Base-by-base conservation (phyloP, 2,113 vertebrate genomes). In the Drymodes brunneopygia region DNA sequence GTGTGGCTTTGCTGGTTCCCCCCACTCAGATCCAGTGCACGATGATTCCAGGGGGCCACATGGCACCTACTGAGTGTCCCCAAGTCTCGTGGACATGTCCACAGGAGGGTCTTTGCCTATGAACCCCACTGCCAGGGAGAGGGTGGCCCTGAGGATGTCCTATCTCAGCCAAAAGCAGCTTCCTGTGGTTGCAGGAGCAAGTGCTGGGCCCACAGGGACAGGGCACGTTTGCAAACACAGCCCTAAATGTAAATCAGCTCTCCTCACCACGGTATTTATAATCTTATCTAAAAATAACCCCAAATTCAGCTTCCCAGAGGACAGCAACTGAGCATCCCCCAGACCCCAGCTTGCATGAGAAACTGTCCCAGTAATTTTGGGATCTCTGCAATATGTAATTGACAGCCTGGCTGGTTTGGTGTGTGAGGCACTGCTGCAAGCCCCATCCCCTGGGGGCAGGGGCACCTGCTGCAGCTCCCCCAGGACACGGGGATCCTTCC, bases 281-380 rank as follows among this genome's bases (percentile, higher is more conserved):
- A 93, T 48, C 64, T 40, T 28, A 31, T 23, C 80, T 86, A 86
- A 95, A 96, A 95, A 94, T 90, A 96, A 84, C 40, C 64, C 69
- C 73, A 74, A 93, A 95, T 74, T 81, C 82, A 84, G 64, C 82
- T 92, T 74, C 69, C 69, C 88, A 80, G 75, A 66, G 94, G 94
- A 93, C 90, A 92, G 36, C 62, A 80, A 83, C 75, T 60, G 71
- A 96, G 40, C 94, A 86, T 94, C 92, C 85, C 90, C 88, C 86
- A 95, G 96, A 95, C 93, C 93, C 85, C 82, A 93, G 85, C 88
- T 84, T 90, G 72, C 0, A 31, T 86, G 91, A 56, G 86, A 95
- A 95, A 61, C 81, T 25, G 48, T 94, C 94, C 89, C 86, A 33
- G 86, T 87, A 96, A 95, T 94, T 96, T 61, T 79, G 83, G 91